These are phyloP conservation scores for Anoplopoma fimbria DNA, from an alignment of 2,113 vertebrate genomes.

Conservation along the genomic window DNA sequence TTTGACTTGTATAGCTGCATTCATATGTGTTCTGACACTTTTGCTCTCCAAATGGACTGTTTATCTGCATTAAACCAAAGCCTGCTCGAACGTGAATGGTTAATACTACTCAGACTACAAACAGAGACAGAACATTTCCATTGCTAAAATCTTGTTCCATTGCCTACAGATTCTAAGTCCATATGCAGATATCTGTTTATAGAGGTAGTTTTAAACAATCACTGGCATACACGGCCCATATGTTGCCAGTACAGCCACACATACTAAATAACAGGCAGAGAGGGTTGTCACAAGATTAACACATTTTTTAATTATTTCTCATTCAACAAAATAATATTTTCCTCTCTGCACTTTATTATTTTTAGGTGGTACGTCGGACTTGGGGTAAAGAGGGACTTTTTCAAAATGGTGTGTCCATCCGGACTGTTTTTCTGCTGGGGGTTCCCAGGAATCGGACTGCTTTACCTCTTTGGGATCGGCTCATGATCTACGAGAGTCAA, in stretches of 20 bases:
- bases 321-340: neutral
- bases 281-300: neutral
- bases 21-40: neutral
- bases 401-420: slow-evolving; percentile 80
- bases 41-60: neutral
- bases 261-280: too few relatives aligned
- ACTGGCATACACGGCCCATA: too few relatives aligned
- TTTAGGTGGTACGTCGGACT: slow-evolving; percentile 91
- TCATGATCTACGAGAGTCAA: slow-evolving; percentile 91
- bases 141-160: neutral
- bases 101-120: neutral
- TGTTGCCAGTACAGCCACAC: too few relatives aligned
- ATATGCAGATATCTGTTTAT: too few relatives aligned
- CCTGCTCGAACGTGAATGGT: neutral
- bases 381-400: slow-evolving; percentile 91
- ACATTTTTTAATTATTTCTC: neutral
- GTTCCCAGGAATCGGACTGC: slow-evolving; percentile 85
- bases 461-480: slow-evolving; percentile 88
- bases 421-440: slow-evolving; percentile 92
- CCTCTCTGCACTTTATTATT: neutral
- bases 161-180: neutral
- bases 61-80: neutral
- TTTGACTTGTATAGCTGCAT: too few relatives aligned
- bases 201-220: neutral
- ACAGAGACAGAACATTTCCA: neutral